Conservation (phyloP, 2,888 invertebrate genomes). For the Eumerus sabulonum region DNA sequence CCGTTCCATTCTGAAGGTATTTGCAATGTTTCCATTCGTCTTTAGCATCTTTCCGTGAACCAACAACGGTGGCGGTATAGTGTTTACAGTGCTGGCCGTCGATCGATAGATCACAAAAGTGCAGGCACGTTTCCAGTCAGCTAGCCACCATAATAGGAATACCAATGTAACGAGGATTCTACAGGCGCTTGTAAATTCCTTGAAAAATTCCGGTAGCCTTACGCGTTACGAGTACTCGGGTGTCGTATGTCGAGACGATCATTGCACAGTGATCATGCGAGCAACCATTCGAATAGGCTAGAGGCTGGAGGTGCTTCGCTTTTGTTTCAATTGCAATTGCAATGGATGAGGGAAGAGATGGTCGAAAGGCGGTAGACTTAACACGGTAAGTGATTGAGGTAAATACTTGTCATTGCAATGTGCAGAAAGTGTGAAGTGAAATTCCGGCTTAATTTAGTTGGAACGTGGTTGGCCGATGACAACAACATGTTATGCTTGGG, state of each 20-base stretch:
- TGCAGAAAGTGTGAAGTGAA: constrained; percentile 54
- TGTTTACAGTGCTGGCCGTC: constrained; percentile 36
- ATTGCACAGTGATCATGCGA: constrained; percentile 18
- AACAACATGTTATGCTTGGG: no score
- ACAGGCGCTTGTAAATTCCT: constrained; percentile 67
- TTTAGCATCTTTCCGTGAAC: constrained; percentile 4
- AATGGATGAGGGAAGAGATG: neutral
- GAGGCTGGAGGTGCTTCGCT: constrained; percentile 19
- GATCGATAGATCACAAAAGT: constrained; percentile 56
- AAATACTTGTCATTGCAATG: constrained; percentile 46
- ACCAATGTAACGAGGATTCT: constrained; percentile 52
- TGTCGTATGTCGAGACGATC: constrained; percentile 11
- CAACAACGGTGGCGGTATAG: constrained; percentile 11
- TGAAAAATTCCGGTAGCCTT: constrained; percentile 50
- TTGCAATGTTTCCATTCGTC: constrained; percentile 4
- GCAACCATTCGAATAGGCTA: neutral
- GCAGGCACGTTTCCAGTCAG: constrained; percentile 52
- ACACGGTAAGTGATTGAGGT: constrained; percentile 42
- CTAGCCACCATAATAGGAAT: constrained; percentile 51
- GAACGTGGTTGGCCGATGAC: neutral
- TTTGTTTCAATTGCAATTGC: constrained; percentile 1
- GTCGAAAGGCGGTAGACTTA: constrained; percentile 21
- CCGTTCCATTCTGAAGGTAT: no score
- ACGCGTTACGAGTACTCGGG: constrained; percentile 25
- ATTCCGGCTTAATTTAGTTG: constrained; percentile 38